Base-by-base conservation (phyloP, 2,888 invertebrate genomes). In the Drosophila kuntzei region DNA sequence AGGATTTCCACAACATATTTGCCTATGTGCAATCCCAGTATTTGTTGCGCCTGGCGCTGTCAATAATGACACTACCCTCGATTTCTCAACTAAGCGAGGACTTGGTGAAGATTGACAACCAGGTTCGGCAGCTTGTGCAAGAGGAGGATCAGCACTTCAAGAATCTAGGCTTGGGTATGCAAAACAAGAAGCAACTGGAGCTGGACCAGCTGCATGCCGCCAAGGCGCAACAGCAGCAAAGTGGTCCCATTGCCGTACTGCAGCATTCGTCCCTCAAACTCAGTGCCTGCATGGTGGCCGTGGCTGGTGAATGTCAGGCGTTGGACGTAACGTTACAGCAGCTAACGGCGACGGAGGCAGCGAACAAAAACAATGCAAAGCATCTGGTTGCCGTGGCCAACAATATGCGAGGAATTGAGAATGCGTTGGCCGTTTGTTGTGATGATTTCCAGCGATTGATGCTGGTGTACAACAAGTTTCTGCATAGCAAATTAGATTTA, bases 1-100 rank as follows among this genome's bases (percentile, higher is more conserved):
- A 92, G 92, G 91, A 91, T 58, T 92, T 92, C 59, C 91, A 92
- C 77, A 92, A 92, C 63, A 92, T 92, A 27, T 92, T 92, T 58
- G 91, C 92, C 18, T 92, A 92, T 65, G 91, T 92, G 37, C 92
- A 92, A 75, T 92, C 92, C 7, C 92, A 92, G 74, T 92, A 91
- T 67, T 70, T 92, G 27, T 65, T 91, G 5, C 91, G 92, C 3
- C 75, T 92, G 67, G 91, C 91, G n/a, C 76, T 92, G 2, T 90
- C 90, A 7, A 83, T 91, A 16, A 88, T 87, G 49, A 91, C 91
- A 7, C 81, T 88, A 16, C 90, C 91, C 3, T 90, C 91, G 6
- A 79, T 91, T n/a, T 89, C 87, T 12, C 76, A 79, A 32, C 71
- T 92, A 0, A 89, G 83, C 66, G 68, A 74, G 7, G 90, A 91